Conservation (phyloP, 1,140 invertebrate genomes). For the Cotesia vestalis region DNA sequence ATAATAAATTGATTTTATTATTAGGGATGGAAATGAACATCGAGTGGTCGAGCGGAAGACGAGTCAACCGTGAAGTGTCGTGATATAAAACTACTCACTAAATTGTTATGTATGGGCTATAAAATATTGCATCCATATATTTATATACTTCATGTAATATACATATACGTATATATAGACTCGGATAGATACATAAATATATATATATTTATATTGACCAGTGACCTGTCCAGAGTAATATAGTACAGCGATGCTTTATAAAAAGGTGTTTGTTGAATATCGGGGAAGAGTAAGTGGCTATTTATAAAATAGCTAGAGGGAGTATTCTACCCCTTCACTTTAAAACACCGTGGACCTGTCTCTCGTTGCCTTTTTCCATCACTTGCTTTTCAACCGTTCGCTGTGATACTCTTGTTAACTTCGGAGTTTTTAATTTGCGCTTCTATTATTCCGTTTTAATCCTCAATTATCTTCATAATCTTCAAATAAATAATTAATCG, state of each 20-base stretch:
- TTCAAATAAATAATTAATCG: too few relatives aligned
- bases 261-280: constrained; percentile 54
- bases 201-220: constrained; percentile 57
- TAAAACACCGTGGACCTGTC: constrained; percentile 18
- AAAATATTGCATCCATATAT: too few relatives aligned
- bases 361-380: constrained; percentile 12
- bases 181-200: constrained; percentile 35
- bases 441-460: background rate
- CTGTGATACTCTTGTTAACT: too few relatives aligned
- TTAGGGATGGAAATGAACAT: constrained; percentile 5
- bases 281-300: constrained; percentile 64
- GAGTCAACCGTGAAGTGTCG: constrained; percentile 26
- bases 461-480: too few relatives aligned
- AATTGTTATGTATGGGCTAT: background rate
- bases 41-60: background rate
- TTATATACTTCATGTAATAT: background rate
- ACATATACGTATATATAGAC: constrained; percentile 1
- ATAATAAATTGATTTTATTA: constrained; percentile 3
- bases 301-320: constrained; percentile 55
- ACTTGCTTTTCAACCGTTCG: background rate
- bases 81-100: background rate
- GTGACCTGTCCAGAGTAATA: constrained; percentile 64
- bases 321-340: constrained; percentile 34
- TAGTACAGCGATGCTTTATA: constrained; percentile 51
- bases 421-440: background rate